Conservation (phyloP, 2,888 invertebrate genomes). For the Leptinotarsa rubiginosa region DNA sequence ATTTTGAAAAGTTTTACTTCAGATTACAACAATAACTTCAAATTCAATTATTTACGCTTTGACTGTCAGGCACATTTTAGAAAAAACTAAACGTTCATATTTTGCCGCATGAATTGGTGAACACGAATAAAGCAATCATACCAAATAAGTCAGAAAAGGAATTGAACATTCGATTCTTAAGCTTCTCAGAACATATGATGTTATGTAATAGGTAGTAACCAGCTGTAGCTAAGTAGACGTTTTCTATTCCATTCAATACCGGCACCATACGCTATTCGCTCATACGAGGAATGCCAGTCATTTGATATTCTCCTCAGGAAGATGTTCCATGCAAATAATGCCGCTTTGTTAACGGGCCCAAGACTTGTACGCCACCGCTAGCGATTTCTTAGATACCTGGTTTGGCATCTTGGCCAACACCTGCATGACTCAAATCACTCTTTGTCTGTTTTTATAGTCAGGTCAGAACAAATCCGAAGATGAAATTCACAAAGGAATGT, state of each 20-base stretch:
- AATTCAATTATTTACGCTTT: too few species aligned
- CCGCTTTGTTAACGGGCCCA: constrained; percentile 33
- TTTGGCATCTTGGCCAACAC: constrained; percentile 28
- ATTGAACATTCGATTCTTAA: not conserved
- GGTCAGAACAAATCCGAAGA: constrained; percentile 23
- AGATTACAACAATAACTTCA: too few species aligned
- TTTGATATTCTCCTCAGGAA: constrained; percentile 37
- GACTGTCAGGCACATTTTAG: too few species aligned
- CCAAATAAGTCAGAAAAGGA: not conserved
- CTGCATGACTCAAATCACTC: constrained; percentile 31
- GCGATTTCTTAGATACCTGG: constrained; percentile 30
- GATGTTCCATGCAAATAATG: constrained; percentile 37
- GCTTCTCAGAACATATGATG: constrained; percentile 3
- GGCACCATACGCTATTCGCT: constrained; percentile 14
- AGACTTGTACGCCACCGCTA: constrained; percentile 28
- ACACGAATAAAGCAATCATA: constrained; percentile 7
- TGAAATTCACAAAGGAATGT: not conserved
- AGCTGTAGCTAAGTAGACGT: constrained; percentile 15
- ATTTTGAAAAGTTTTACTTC: too few species aligned
- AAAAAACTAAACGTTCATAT: not conserved
- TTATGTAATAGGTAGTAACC: constrained; percentile 11
- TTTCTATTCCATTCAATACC: constrained; percentile 18
- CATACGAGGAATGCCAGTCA: constrained; percentile 18
- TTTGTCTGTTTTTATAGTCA: constrained; percentile 22
- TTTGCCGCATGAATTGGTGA: not conserved